Base-by-base conservation (phyloP, 1,140 invertebrate genomes). In the Heterodera schachtii region DNA sequence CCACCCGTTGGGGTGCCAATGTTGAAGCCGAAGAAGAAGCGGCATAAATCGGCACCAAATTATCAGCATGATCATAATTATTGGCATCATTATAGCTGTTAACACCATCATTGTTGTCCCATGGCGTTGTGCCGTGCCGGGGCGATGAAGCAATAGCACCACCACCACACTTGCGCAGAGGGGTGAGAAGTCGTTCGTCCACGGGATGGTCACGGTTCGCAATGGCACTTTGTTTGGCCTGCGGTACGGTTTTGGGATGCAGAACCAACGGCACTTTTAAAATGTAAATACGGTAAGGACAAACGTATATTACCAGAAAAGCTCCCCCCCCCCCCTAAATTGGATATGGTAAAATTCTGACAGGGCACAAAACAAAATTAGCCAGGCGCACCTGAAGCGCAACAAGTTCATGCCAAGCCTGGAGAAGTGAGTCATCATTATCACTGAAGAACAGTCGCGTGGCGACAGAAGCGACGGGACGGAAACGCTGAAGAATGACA, bases 141-240 rank as follows among this genome's bases (percentile, higher is more conserved):
- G 69, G 69, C 3, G 41, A 46, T 6, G 69, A 31, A 31, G 31
- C 31, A 31, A 1, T 1, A 31, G 31, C 31, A 31, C 0, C 31
- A 31, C 31, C 31, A 31, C 31, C 69, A 41, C 69, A 71, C 6
- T 71, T 71, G 69, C 11, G 41, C 41, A 71, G 31, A 0, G 69
- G n/a, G 31, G 1, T 41, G 11, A 71, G 69, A 21, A 71, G 31
- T n/a, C 69, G 69, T 16, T 41, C 69, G 19, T 71, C 69, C 9
- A 71, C 21, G 9, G 69, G 69, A 41, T 71, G 69, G 69, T 71
- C 69, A 41, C 69, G 69, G 11, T 19, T 31, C 2, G 69, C 69
- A 46, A 71, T 11, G 31, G 69, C 69, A 71, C 69, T 71, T n/a
- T 71, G 69, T n/a, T 71, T 71, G 69, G 41, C 11, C 69, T 71